phyloP scores from a whole-genome alignment of 1,140 invertebrate genomes.

The Atta texana region DNA sequence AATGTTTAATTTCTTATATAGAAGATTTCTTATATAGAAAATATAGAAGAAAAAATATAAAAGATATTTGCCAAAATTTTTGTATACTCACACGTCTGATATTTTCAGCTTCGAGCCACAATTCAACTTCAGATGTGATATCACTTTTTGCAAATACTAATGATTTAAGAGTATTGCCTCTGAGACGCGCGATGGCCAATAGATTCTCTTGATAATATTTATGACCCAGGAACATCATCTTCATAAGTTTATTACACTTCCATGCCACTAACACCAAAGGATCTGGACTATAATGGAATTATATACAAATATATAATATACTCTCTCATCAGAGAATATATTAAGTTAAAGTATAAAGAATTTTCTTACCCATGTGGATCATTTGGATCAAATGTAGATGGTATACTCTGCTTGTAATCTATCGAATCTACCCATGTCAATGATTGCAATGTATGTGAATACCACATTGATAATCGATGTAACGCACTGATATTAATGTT shows the following conservation, averaged over 20 bases:
- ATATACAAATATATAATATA: constrained; percentile 34
- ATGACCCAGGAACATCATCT: constrained; percentile 89
- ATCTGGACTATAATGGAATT: constrained; percentile 86
- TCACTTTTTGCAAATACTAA: constrained; percentile 89
- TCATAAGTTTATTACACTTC: constrained; percentile 90
- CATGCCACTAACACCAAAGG: constrained; percentile 92
- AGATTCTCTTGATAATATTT: constrained; percentile 89
- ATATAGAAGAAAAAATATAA: neutral
- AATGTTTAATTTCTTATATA: neutral
- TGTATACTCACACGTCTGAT: constrained; percentile 78
- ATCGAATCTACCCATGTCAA: constrained; percentile 91
- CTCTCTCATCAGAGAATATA: neutral
- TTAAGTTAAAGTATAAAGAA: neutral
- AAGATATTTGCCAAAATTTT: neutral
- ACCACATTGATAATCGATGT: constrained; percentile 88
- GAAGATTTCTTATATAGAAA: neutral
- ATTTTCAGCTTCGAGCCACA: constrained; percentile 75
- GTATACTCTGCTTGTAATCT: constrained; percentile 74
- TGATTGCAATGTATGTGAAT: constrained; percentile 88
- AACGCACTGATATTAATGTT: constrained; percentile 88
- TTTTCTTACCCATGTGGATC: constrained; percentile 77
- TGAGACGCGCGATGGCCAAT: constrained; percentile 90
- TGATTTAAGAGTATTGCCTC: constrained; percentile 87
- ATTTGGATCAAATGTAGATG: constrained; percentile 75
- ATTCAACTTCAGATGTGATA: constrained; percentile 78